Base-by-base conservation (phyloP, 2,888 invertebrate genomes). In the Apamea crenata region DNA sequence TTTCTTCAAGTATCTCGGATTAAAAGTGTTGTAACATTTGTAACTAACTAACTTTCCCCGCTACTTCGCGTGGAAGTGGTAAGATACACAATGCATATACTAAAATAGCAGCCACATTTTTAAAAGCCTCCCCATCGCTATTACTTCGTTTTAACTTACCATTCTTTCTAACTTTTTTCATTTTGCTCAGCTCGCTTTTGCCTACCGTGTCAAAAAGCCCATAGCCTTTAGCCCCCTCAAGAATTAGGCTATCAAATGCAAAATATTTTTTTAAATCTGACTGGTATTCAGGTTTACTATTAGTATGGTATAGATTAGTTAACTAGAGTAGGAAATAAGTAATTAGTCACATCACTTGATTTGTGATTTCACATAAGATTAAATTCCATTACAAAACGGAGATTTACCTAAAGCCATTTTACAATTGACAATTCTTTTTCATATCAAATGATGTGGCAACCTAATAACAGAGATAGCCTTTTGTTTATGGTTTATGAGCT, bases 391-490 rank as follows among this genome's bases (percentile, higher is more conserved):
- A 18, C 36, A 36, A 44, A 70, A 44, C 0, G 1, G 59, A n/a
- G n/a, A n/a, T n/a, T n/a, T n/a, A n/a, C n/a, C n/a, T n/a, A n/a
- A n/a, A 61, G 21, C 8, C 21, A 25, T 72, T 56, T 56, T 66
- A 65, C 14, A 18, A 53, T n/a, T n/a, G 36, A 40, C 10, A 67
- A 75, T 53, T 6, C 40, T 50, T 32, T 67, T 61, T 6, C 59
- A 53, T 66, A 59, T n/a, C 32, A 61, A 78, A 81, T 50, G 3
- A 75, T 25, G 32, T 61, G 18, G 10, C 36, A 32, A 16, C 14
- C 29, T 74, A 44, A 69, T 63, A 50, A n/a, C 47, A 16, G 6
- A n/a, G 21, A 68, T 29, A 61, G 16, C 12, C 3, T 32, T 75
- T 70, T 63, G 21, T 50, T 79, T 74, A 36, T 7, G n/a, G 16